Evolutionary conservation across 2,888 invertebrate genomes (phyloP), one percentile per base, ranked within the genome.

Genomic region (Nomada ferruginata): DNA sequence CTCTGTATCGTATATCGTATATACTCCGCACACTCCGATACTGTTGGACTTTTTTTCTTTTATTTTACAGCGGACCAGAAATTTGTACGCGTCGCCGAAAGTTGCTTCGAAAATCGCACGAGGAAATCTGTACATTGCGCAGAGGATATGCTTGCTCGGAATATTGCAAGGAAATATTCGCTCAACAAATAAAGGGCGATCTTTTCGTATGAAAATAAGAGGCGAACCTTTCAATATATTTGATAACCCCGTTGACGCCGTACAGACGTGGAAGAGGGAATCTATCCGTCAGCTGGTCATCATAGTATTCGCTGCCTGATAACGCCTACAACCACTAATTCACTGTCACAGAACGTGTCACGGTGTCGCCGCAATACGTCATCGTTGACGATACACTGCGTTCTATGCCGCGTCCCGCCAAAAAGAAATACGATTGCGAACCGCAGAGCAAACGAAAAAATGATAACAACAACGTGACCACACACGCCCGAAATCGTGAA

Each of bases 251-350:
- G 85, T 86, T 83, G 89, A 89, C 85, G 84, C 84, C 82, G 76
- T 76, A 72, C 75, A 78, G 75, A 85, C 76, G 76, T 80, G 86
- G 83, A 84, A 66, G 77, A 83, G 76, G 36, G 65, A 73, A 86
- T 88, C 82, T 90, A 92, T 92, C 91, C 91, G 92, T 92, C 92
- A 91, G 91, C 92, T 91, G 71, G 89, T 84, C 89, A 87, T 91
- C 85, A 64, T 87, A 76, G 68, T 85, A 82, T 84, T 79, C 84
- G 60, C 65, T 82, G 83, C 78, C 75, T 55, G 83, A 82, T 52
- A 66, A 84, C 36, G 57, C 11, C 59, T 75, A 78, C 79, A 65
- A 79, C 66, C 83, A 86, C 79, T 83, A 75, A 73, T 69, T 82
- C 89, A 87, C 85, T 70, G 59, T 73, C 85, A 83, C 85, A 61